Evolutionary conservation across 2,797 vertebrate species (phyloP), one percentile per base, ranked within the genome.

Genomic region (Benthosema pterotum): DNA sequence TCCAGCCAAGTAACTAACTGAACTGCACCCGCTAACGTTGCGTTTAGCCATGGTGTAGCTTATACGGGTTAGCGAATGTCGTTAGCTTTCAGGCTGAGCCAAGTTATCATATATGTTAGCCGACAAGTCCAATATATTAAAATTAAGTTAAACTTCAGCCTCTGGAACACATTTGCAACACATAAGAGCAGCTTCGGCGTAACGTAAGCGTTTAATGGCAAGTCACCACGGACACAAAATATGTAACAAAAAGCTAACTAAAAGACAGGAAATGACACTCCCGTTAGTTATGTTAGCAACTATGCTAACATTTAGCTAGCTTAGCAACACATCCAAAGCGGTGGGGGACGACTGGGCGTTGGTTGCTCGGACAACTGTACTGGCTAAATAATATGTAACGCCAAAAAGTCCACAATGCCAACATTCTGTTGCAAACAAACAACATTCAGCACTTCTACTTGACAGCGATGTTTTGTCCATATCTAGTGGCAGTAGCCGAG

Each of bases 261-360:
- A 64, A 25, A 38, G 83, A 66, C 89, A 89, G 88, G 86, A 88
- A 91, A 88, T 84, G 82, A 87, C 85, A 79, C 81, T 83, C 75
- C 83, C 74, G 86, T 82, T 77, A 64, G 78, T 82, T 77, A 64
- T 77, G 64, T 71, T 83, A 60, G 60, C 77, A 56, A 77, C 42
- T 65, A 63, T 11, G 84, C 80, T 88, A 84, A 65, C 59, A 42
- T 43, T 71, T 60, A 76, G 72, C 72, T 63, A 65, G 60, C 51
- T n/a, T 73, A 81, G 69, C 79, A 43, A 14, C 49, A 58, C 55
- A 77, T 74, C 75, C 64, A 72, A n/a, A 87, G 50, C 80, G 85
- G 82, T 86, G 86, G 84, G 82, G 85, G 83, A 72, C 67, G 69
- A 78, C 80, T 83, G 84, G 88, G 88, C 87, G 87, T 91, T 87